Base-by-base conservation (phyloP, 2,888 invertebrate species). In the Caprella mutica region DNA sequence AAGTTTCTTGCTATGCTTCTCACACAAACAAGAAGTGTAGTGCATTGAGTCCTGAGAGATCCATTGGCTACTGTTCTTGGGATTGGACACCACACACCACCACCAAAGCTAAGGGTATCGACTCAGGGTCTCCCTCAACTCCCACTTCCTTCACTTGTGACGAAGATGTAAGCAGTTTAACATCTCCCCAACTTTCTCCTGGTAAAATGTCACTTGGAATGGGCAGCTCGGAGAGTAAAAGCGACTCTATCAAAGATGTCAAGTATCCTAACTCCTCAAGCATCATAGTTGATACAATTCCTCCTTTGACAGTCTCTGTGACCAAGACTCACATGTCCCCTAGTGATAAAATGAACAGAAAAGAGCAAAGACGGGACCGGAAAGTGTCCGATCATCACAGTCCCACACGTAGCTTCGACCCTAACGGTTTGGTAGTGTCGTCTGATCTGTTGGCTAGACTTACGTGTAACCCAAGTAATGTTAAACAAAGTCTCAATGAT, bases 111-210 rank as follows among this genome's bases (percentile, higher is more conserved):
- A 57, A 59, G 21, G 38, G 52, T 8, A 46, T 40, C 21, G 64
- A 58, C 29, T 64, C 64, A 12, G 60, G 60, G 6, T 55, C 60
- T 2, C 60, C 64, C 6, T 60, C 64, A 24, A 60, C 64, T 17
- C 64, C 64, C 0, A 57, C 55, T 5, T 64, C 64, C 19, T 29
- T 27, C 19, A 64, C 60, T 29, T 64, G 59, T 38, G 64, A 64
- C 46, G 60, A 60, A 21, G 64, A 60, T 8, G 46, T 59, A 2
- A 64, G 64, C 51, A 58, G 56, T 42, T 55, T 50, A 4, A 57
- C 59, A 5, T 64, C 64, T 14, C 64, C 64, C 3, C 64, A 58
- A 24, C 57, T 60, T 35, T 58, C 62, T 8, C 58, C 62, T n/a
- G 54, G 50, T 35, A 23, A 29, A 17, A n/a, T 29, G 1, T 33